These are phyloP conservation scores for Caenorhabditis japonica DNA, from an alignment of 2,888 invertebrate species.

Conservation along the genomic window DNA sequence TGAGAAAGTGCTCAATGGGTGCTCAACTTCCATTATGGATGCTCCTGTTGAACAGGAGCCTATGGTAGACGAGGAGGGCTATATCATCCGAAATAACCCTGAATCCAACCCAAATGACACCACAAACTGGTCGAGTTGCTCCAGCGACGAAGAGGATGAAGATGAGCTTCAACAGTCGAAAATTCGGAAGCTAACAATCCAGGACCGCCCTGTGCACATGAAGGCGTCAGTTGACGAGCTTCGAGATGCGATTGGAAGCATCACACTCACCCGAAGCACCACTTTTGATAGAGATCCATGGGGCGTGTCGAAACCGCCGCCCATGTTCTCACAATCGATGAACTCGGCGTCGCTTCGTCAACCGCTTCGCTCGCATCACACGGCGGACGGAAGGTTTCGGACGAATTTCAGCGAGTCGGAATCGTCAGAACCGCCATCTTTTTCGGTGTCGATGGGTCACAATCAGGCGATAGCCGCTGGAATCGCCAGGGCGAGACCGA, in stretches of 20 bases:
- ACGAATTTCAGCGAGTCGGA: conserved; percentile 64
- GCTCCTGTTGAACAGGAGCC: conserved; percentile 46
- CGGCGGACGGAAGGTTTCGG: conserved; percentile 73
- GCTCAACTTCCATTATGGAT: conserved; percentile 32
- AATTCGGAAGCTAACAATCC: conserved; percentile 62
- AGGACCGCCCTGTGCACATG: conserved; percentile 49
- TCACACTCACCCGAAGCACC: conserved; percentile 68
- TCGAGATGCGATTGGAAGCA: conserved; percentile 72
- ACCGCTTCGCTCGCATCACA: conserved; percentile 71
- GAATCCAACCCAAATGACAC: conserved; percentile 37
- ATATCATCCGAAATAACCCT: conserved; percentile 50
- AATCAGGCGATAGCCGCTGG: conserved; percentile 31
- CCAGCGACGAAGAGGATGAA: conserved; percentile 64
- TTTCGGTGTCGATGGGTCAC: conserved; percentile 64
- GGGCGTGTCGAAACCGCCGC: conserved; percentile 51
- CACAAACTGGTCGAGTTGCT: conserved; percentile 66
- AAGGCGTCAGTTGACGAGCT: conserved; percentile 71
- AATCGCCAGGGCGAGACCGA: conserved; percentile 64
- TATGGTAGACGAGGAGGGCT: conserved; percentile 66
- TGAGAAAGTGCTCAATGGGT: conserved; percentile 61
- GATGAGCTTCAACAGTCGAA: conserved; percentile 63
- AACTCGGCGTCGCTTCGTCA: conserved; percentile 56
- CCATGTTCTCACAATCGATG: conserved; percentile 73
- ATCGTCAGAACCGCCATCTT: conserved; percentile 54
- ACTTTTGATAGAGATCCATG: conserved; percentile 76